phyloP scores from a whole-genome alignment of 1,140 invertebrate species.

The Drosophila suzukii region DNA sequence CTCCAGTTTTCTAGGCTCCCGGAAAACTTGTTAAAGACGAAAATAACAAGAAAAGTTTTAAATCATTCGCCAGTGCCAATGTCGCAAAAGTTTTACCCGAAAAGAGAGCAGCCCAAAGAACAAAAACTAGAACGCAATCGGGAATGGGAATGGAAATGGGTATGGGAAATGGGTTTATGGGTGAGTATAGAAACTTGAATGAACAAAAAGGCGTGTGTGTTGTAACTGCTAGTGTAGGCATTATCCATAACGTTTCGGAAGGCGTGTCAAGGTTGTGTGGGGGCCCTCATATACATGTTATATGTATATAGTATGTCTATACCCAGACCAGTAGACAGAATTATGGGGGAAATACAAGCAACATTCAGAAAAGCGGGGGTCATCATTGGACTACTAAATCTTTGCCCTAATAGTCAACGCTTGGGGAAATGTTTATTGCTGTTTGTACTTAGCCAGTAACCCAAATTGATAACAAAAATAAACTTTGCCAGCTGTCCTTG shows the following conservation, averaged over 20 bases:
- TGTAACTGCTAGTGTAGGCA: constrained; percentile 30
- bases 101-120: constrained; percentile 24
- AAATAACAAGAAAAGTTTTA: constrained; percentile 81
- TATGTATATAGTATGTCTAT: background rate
- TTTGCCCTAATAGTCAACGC: constrained; percentile 60
- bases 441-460: constrained; percentile 55
- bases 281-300: background rate
- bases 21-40: constrained; percentile 79
- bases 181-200: constrained; percentile 9
- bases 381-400: constrained; percentile 48
- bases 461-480: constrained; percentile 56
- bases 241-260: constrained; percentile 11
- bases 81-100: constrained; percentile 49
- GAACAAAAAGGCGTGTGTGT: constrained; percentile 38
- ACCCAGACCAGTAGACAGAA: constrained; percentile 28
- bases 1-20: constrained; percentile 4
- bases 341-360: constrained; percentile 30
- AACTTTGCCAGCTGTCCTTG: constrained; percentile 23
- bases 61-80: constrained; percentile 73
- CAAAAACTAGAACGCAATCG: constrained; percentile 17
- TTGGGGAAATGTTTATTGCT: constrained; percentile 55
- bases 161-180: constrained; percentile 1
- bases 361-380: constrained; percentile 7
- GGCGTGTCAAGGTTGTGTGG: constrained; percentile 49
- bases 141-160: background rate